These are phyloP conservation scores for Agriopis aurantiaria DNA, from an alignment of 2,888 invertebrate genomes.

Conservation along the genomic window DNA sequence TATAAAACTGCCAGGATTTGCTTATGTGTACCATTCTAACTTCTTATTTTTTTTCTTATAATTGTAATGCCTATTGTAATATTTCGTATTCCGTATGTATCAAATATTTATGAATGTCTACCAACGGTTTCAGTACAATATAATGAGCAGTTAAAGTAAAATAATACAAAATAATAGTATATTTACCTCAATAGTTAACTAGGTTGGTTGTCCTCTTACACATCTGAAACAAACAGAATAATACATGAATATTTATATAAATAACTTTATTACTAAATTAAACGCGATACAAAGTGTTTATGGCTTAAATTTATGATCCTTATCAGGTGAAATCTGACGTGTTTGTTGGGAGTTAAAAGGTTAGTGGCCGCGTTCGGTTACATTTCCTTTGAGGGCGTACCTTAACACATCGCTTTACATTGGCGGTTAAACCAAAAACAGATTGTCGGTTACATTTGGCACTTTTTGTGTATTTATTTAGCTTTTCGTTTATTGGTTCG, in stretches of 20 bases:
- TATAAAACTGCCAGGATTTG: no score
- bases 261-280: conserved; percentile 27
- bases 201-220: conserved; percentile 10
- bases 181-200: conserved; percentile 21
- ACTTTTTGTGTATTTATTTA: no score
- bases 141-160: neutral
- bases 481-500: no score
- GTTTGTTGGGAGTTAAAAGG: conserved; percentile 26
- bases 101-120: no score
- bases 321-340: conserved; percentile 28
- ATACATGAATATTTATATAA: conserved; percentile 17
- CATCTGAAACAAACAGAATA: conserved; percentile 32
- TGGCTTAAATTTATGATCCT: conserved; percentile 22
- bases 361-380: conserved; percentile 10
- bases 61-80: no score
- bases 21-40: no score
- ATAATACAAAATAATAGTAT: neutral
- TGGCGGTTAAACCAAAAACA: neutral
- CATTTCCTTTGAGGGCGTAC: neutral
- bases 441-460: no score
- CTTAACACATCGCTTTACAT: neutral
- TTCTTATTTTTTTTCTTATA: no score
- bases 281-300: conserved; percentile 34
- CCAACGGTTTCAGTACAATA: no score
- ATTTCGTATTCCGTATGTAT: no score